phyloP scores from a whole-genome alignment of 1,140 invertebrate species.

The Macrobrachium nipponense region DNA sequence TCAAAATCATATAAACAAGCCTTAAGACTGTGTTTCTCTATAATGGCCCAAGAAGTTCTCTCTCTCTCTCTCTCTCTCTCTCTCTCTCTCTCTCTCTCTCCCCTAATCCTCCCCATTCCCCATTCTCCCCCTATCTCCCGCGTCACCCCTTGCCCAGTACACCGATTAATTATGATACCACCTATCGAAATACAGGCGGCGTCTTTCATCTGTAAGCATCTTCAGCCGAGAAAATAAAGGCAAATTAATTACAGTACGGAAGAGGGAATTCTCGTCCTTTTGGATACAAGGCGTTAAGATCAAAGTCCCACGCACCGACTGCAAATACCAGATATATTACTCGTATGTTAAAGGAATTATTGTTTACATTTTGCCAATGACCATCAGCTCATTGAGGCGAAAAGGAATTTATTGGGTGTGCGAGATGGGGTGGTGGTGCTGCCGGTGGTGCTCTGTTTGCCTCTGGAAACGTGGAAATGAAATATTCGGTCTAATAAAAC shows the following conservation, averaged over 20 bases:
- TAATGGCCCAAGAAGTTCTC: too few relatives aligned
- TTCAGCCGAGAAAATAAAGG: constrained; percentile 54
- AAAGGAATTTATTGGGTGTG: not conserved
- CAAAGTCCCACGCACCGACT: not conserved
- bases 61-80: too few relatives aligned
- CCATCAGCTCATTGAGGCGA: constrained; percentile 11
- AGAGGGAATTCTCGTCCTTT: constrained; percentile 21
- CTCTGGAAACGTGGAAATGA: too few relatives aligned
- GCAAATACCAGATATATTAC: constrained; percentile 23
- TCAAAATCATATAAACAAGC: too few relatives aligned
- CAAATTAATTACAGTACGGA: constrained; percentile 47
- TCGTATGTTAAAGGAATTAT: constrained; percentile 30
- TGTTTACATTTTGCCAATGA: constrained; percentile 54
- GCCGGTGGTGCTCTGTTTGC: not conserved
- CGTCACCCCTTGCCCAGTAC: constrained; percentile 23
- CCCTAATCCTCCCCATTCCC: not conserved
- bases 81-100: too few relatives aligned
- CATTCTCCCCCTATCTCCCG: constrained; percentile 16
- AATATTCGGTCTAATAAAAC: too few relatives aligned
- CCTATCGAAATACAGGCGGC: constrained; percentile 56
- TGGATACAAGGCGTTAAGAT: constrained; percentile 3
- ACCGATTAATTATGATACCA: constrained; percentile 53
- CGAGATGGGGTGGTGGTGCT: not conserved
- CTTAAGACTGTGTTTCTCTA: too few relatives aligned
- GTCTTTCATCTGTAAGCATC: constrained; percentile 58